Conservation (phyloP, 2,888 invertebrate species). For the Synanthedon formicaeformis region DNA sequence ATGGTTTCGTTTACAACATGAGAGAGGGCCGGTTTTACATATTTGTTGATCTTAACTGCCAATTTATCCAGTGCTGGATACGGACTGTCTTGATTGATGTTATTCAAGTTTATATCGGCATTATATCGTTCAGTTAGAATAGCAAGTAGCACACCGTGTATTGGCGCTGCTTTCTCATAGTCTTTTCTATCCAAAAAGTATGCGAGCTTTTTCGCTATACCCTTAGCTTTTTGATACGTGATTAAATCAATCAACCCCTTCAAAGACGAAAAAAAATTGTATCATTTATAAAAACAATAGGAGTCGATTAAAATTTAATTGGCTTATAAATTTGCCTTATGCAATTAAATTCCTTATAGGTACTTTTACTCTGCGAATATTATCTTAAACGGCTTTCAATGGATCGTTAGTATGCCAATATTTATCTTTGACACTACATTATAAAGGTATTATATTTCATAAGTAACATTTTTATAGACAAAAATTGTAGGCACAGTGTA, state of each 20-base stretch:
- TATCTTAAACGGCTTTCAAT: no score
- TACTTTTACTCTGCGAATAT: no score
- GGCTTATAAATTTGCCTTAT: no score
- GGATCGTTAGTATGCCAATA: no score
- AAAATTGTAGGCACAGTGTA: no score
- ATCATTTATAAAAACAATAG: background rate
- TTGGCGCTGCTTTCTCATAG: conserved; percentile 22
- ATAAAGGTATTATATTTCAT: no score
- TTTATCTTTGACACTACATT: no score
- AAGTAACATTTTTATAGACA: no score
- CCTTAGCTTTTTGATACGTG: conserved; percentile 26
- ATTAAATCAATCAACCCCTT: conserved; percentile 46
- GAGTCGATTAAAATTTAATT: no score
- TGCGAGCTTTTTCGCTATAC: conserved; percentile 27
- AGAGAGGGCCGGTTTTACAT: conserved; percentile 42
- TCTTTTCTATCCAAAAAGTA: conserved; percentile 30
- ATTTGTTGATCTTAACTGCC: conserved; percentile 31
- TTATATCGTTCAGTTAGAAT: conserved; percentile 26
- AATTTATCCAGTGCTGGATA: conserved; percentile 31
- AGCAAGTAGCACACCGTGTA: conserved; percentile 26
- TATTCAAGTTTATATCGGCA: conserved; percentile 44
- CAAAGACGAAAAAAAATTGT: conserved; percentile 11
- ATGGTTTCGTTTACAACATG: conserved; percentile 39
- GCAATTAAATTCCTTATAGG: no score
- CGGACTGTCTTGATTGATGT: conserved; percentile 37